phyloP scores from a whole-genome alignment of 2,113 vertebrate species.

The Cariama cristata region DNA sequence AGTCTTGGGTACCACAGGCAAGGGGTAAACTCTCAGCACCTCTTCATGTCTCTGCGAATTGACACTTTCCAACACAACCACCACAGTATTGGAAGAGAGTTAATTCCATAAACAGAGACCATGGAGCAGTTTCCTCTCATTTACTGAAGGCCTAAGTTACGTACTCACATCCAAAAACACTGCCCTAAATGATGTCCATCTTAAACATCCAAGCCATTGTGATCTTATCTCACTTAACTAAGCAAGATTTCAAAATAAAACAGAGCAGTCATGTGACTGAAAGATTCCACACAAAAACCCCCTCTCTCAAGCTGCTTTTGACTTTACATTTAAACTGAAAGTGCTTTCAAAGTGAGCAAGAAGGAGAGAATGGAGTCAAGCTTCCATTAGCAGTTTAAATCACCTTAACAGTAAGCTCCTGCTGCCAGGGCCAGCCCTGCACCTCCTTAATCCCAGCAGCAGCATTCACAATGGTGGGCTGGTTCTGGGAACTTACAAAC shows the following conservation, averaged over 20 bases:
- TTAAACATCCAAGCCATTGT: background rate
- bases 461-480: background rate
- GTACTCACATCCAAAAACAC: background rate
- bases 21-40: background rate
- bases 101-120: background rate
- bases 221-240: background rate
- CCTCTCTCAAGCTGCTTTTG: background rate
- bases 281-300: background rate
- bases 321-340: background rate
- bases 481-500: background rate
- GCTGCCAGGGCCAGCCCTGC: background rate
- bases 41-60: background rate
- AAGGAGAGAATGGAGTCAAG: rapidly evolving
- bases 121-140: background rate
- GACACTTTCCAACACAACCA: background rate
- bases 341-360: background rate
- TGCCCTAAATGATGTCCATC: background rate
- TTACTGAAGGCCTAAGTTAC: background rate
- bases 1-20: background rate
- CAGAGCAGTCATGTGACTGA: background rate
- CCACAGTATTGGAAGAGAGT: background rate
- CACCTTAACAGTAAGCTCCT: background rate
- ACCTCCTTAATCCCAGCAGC: background rate
- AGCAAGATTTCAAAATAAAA: background rate
- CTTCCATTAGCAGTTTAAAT: background rate